Conservation (phyloP, 2,888 invertebrate genomes). For the Dynastes tityus region DNA sequence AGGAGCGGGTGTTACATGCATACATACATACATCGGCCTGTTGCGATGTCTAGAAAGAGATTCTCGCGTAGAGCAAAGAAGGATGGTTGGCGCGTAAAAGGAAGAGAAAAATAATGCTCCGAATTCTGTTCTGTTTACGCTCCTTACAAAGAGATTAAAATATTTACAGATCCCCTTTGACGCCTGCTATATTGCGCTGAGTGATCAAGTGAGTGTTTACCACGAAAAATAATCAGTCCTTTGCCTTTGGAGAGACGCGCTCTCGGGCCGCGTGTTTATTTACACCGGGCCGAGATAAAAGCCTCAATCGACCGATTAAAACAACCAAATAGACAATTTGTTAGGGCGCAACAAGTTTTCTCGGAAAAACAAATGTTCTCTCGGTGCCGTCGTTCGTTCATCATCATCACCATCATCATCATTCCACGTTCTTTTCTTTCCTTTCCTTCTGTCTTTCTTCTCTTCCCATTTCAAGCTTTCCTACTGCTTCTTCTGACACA, state of each 20-base stretch:
- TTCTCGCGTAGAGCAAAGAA: conserved; percentile 5
- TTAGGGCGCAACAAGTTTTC: conserved; percentile 52
- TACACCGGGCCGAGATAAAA: conserved; percentile 50
- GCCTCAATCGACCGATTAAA: conserved; percentile 52
- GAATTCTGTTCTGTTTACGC: conserved; percentile 49
- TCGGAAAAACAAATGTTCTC: conserved; percentile 50
- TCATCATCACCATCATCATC: conserved; percentile 42
- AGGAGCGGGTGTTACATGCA: not conserved
- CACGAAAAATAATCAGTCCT: conserved; percentile 50
- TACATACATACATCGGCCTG: not conserved
- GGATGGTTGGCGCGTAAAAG: not conserved
- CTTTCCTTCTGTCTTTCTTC: not conserved
- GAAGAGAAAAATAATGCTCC: conserved; percentile 45
- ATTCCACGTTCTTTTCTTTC: conserved; percentile 19
- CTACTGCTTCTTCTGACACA: not conserved
- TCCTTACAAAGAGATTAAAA: conserved; percentile 52
- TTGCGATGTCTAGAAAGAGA: not conserved
- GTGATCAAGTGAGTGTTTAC: conserved; percentile 54
- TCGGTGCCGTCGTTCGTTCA: conserved; percentile 38
- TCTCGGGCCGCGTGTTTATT: conserved; percentile 45
- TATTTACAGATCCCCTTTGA: conserved; percentile 53
- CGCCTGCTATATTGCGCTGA: conserved; percentile 50
- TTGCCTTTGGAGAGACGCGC: conserved; percentile 47
- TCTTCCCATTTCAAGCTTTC: not conserved
- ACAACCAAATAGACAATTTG: conserved; percentile 53